A percentile compares a stretch with the other conserved stretches of the same genome.
Conservation (phyloP, 2,113 vertebrate species). For the Mus spicilegus region DNA sequence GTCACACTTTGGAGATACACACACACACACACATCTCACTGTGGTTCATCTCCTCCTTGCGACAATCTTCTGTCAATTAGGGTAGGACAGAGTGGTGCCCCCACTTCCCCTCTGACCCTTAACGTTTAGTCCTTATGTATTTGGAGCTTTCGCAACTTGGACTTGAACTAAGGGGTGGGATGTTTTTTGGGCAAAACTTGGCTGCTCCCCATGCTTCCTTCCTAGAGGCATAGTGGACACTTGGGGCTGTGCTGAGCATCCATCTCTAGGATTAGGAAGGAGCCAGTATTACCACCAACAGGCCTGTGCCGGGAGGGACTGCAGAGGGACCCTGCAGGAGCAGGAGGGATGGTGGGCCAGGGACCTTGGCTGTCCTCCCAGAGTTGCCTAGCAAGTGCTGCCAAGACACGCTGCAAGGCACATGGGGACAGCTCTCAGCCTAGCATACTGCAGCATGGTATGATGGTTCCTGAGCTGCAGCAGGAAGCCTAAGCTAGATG, state of each 20-base stretch:
- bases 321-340: neutral
- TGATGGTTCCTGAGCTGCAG: neutral
- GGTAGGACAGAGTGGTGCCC: neutral
- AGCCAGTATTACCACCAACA: neutral
- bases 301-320: neutral
- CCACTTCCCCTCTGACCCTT: neutral
- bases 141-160: no score
- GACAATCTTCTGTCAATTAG: neutral
- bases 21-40: neutral
- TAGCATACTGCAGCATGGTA: neutral
- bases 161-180: neutral
- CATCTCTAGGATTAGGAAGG: neutral
- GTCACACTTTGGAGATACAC: no score
- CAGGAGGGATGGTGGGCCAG: neutral
- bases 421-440: neutral
- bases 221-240: neutral
- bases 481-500: neutral
- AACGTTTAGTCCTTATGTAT: neutral
- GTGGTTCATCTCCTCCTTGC: neutral
- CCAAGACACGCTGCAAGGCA: neutral
- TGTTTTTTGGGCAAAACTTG: neutral
- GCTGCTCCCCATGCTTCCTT: no score
- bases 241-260: neutral
- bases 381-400: neutral
- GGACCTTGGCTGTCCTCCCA: neutral